Percentiles rank a stretch among this genome's conserved stretches.
Evolutionary conservation across 2,888 invertebrate species (phyloP).

Genomic region (Clanis bilineata): DNA sequence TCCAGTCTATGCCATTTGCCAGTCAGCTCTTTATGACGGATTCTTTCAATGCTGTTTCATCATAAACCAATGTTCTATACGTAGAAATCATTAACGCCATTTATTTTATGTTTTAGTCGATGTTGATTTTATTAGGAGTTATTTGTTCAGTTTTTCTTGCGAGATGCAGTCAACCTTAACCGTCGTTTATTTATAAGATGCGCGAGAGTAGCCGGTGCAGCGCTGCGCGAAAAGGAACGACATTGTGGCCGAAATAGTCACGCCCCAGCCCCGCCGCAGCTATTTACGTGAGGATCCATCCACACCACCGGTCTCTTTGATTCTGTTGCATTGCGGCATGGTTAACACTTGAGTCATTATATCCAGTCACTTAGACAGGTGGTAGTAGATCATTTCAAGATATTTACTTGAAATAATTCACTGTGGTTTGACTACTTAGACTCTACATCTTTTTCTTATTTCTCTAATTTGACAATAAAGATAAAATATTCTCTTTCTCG

Average conservation of each 20-base stretch:
- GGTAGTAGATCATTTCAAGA: not conserved
- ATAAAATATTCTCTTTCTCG: no score
- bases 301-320: constrained; percentile 12
- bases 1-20: no score
- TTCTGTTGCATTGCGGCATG: constrained; percentile 21
- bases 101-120: no score
- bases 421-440: no score
- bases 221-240: constrained; percentile 43
- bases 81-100: no score
- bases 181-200: constrained; percentile 46
- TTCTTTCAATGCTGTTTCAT: no score
- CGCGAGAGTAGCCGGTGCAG: constrained; percentile 40
- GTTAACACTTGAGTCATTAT: not conserved
- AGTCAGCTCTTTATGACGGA: no score
- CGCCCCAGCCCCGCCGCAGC: constrained; percentile 28
- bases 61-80: no score
- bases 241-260: constrained; percentile 48
- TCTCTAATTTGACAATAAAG: no score
- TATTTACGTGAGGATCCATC: constrained; percentile 34
- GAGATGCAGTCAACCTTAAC: constrained; percentile 35
- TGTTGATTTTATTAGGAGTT: no score
- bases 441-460: no score
- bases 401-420: not conserved
- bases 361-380: not conserved
- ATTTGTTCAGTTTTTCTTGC: not conserved